Conservation (phyloP, 2,113 vertebrate species). For the Notothenia rossii region DNA sequence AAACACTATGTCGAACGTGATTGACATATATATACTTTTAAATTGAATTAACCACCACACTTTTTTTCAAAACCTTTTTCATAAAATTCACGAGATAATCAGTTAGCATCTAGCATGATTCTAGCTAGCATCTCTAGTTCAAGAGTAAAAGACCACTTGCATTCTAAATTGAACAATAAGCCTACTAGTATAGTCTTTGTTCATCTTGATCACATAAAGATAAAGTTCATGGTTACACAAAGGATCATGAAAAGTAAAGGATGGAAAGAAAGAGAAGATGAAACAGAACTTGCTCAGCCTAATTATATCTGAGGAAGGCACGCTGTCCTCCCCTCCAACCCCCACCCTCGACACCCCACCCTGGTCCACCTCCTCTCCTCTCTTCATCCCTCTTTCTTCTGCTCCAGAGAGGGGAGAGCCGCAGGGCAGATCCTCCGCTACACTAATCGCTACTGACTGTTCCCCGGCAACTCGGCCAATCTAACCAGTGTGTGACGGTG, state of each 20-base stretch:
- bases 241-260: neutral
- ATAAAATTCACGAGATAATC: neutral
- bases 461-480: conserved; percentile 93
- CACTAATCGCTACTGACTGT: conserved; percentile 99
- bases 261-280: conserved; percentile 4
- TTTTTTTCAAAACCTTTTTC: conserved; percentile 5
- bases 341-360: conserved; percentile 5
- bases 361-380: conserved; percentile 39
- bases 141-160: no score
- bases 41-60: neutral
- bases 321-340: neutral
- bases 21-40: neutral
- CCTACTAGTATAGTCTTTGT: neutral
- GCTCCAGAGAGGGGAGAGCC: conserved; percentile 88
- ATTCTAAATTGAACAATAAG: neutral
- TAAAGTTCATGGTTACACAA: neutral
- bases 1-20: neutral
- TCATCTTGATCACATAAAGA: neutral
- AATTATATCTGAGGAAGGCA: conserved; percentile 48
- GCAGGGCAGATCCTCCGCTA: conserved; percentile 93
- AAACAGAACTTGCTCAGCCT: conserved; percentile 13
- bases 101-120: no score
- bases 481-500: conserved; percentile 89
- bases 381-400: conserved; percentile 76
- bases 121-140: no score